phyloP scores from a whole-genome alignment of 2,888 invertebrate genomes.

The Drosophila birchii region DNA sequence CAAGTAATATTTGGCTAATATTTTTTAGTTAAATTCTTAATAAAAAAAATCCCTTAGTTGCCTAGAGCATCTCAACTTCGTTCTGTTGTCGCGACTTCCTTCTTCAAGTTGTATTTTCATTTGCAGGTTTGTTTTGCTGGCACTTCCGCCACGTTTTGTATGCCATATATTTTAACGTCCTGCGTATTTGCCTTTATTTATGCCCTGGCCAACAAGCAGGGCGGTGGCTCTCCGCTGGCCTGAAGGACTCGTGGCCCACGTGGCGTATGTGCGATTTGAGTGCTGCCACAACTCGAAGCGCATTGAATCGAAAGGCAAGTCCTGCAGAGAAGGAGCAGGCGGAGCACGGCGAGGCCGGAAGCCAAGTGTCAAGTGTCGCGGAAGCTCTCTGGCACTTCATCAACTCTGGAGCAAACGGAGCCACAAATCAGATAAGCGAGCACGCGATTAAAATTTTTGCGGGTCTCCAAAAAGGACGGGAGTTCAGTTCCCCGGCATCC shows the following conservation, averaged over 20 bases:
- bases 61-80: conserved; percentile 29
- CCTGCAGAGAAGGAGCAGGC: not conserved
- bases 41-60: not conserved
- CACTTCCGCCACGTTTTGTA: conserved; percentile 71
- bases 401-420: conserved; percentile 52
- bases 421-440: conserved; percentile 74
- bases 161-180: conserved; percentile 59
- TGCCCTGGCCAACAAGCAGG: conserved; percentile 44
- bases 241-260: conserved; percentile 35
- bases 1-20: fast-evolving
- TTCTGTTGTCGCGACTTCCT: conserved; percentile 12
- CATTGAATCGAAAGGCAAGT: conserved; percentile 65
- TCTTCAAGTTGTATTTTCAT: conserved; percentile 37
- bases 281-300: conserved; percentile 46
- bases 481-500: no score
- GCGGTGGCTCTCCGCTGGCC: not conserved
- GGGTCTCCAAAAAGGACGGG: not conserved
- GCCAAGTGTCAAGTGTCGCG: conserved; percentile 67
- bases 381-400: conserved; percentile 78
- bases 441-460: conserved; percentile 52
- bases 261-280: conserved; percentile 64
- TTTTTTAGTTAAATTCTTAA: not conserved
- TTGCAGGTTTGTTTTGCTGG: conserved; percentile 55
- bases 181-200: conserved; percentile 70
- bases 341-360: conserved; percentile 34